Evolutionary conservation across 92 coral and sea anemone genomes (phyloP).

Genomic region (Paragorgia papillata): DNA sequence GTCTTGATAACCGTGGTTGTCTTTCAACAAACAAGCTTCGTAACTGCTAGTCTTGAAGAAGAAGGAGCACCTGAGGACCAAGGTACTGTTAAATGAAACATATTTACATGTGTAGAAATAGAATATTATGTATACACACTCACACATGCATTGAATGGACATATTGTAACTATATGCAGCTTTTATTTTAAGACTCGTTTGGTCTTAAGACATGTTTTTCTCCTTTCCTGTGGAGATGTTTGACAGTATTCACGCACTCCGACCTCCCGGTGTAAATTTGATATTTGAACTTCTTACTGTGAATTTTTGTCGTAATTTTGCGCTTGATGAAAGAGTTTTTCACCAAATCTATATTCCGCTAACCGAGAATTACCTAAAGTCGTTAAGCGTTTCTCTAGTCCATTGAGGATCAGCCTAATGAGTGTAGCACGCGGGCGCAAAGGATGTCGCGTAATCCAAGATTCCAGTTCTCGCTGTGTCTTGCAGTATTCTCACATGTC

Average conservation of each 20-base stretch:
- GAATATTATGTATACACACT: neutral
- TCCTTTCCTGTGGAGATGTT: too few species aligned
- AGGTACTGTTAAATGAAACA: slow-evolving; percentile 2
- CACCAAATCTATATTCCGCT: too few species aligned
- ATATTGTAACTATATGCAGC: too few species aligned
- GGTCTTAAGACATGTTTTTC: too few species aligned
- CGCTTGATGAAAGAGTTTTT: neutral
- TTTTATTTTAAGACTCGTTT: too few species aligned
- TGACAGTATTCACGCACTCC: neutral
- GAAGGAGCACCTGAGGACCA: slow-evolving; percentile 14
- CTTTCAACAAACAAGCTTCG: slow-evolving; percentile 20
- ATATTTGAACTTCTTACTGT: neutral
- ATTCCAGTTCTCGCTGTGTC: too few species aligned
- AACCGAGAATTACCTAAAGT: too few species aligned
- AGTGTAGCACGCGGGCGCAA: too few species aligned
- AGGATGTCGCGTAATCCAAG: too few species aligned
- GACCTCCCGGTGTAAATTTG: slow-evolving; percentile 29
- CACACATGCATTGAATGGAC: too few species aligned
- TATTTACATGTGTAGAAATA: slow-evolving; percentile 12
- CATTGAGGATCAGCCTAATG: too few species aligned
- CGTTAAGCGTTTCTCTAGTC: too few species aligned
- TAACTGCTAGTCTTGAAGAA: neutral
- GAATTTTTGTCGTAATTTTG: neutral
- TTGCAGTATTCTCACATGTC: neutral
- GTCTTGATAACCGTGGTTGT: slow-evolving; percentile 6